Conservation (phyloP, 2,888 invertebrate genomes). For the Seira sanloemensis region DNA sequence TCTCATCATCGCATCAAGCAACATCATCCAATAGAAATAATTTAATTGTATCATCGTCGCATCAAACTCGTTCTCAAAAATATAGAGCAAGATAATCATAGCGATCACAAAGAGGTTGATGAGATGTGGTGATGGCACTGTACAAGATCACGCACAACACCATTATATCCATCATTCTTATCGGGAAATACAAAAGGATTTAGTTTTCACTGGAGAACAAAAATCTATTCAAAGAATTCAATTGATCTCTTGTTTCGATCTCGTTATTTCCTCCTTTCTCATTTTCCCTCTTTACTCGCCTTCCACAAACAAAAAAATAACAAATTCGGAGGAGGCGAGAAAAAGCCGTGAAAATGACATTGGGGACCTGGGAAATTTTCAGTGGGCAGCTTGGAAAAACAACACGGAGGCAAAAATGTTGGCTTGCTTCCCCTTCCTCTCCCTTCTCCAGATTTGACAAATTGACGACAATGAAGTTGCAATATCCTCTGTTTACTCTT, state of each 20-base stretch:
- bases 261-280: slow-evolving; percentile 19
- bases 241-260: slow-evolving; percentile 38
- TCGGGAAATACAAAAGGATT: background rate
- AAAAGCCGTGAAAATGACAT: background rate
- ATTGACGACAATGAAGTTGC: slow-evolving; percentile 14
- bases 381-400: background rate
- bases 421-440: background rate
- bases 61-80: slow-evolving; percentile 11
- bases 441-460: background rate
- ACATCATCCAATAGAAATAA: slow-evolving; percentile 31
- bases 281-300: background rate
- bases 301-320: background rate
- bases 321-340: background rate
- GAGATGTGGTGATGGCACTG: slow-evolving; percentile 1
- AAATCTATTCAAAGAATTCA: slow-evolving; percentile 8
- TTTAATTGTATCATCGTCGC: slow-evolving; percentile 37
- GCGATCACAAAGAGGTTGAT: background rate
- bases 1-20: background rate
- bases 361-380: background rate
- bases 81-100: slow-evolving; percentile 18
- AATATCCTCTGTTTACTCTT: background rate
- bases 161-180: background rate
- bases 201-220: background rate
- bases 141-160: slow-evolving; percentile 5
- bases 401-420: no score